Conservation (phyloP, 2,113 vertebrate species). For the Martes martes region DNA sequence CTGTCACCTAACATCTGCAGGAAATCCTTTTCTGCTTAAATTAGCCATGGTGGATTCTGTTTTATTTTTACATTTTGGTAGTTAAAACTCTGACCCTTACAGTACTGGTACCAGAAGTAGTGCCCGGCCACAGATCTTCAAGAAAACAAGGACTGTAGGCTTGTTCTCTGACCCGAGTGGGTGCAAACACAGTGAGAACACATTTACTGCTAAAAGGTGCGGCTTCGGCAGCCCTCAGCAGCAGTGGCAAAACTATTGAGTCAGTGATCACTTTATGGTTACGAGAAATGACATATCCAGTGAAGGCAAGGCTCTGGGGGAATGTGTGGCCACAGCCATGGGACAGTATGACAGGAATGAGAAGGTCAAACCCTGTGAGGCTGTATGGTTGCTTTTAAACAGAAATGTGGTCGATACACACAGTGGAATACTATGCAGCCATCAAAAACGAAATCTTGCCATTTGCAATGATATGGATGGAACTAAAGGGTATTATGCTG, state of each 20-base stretch:
- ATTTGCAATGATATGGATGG: too few species aligned
- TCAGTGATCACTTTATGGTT: background rate
- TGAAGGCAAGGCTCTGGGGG: background rate
- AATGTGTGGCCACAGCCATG: accelerated
- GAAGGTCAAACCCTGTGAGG: background rate
- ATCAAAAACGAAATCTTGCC: too few species aligned
- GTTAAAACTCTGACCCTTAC: background rate
- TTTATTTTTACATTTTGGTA: background rate
- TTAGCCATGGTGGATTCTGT: background rate
- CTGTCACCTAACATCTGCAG: background rate
- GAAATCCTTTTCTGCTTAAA: background rate
- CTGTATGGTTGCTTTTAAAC: background rate
- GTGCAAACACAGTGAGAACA: background rate
- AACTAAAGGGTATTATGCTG: too few species aligned
- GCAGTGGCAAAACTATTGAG: background rate
- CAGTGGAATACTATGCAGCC: too few species aligned
- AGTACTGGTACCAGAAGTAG: background rate
- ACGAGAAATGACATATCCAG: background rate
- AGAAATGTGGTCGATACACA: background rate
- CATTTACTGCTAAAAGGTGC: accelerated
- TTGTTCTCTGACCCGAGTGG: background rate
- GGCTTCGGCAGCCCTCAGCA: background rate
- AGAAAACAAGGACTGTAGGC: background rate
- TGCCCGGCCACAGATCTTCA: background rate
- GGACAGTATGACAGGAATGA: background rate